Evolutionary conservation across 2,888 invertebrate genomes (phyloP).

Genomic region (Eustalomyia histrio): DNA sequence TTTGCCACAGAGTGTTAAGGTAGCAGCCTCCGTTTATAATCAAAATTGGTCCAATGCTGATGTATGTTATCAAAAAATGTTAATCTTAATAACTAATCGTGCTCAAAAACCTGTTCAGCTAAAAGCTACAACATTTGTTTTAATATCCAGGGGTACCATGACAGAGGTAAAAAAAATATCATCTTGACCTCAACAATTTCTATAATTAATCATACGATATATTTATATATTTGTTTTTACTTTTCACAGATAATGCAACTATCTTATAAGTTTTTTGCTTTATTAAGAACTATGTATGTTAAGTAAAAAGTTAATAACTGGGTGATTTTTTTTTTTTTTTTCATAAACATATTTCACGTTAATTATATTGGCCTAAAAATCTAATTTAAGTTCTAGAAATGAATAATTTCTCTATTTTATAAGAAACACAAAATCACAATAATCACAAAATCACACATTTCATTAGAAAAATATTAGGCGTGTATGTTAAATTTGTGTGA

Average conservation of each 20-base stretch:
- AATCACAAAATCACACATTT: too few species aligned
- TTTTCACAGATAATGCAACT: constrained; percentile 71
- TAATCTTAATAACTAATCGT: constrained; percentile 70
- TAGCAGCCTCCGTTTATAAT: constrained; percentile 70
- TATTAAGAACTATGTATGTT: constrained; percentile 73
- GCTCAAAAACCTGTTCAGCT: constrained; percentile 70
- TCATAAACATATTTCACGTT: too few species aligned
- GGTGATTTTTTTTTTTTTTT: too few species aligned
- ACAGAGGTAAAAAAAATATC: constrained; percentile 68
- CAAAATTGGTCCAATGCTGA: constrained; percentile 72
- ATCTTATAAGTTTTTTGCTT: constrained; percentile 75
- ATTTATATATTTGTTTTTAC: background rate
- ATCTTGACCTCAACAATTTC: too few species aligned
- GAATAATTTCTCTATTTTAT: too few species aligned
- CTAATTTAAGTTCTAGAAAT: too few species aligned
- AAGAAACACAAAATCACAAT: too few species aligned
- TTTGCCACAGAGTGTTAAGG: constrained; percentile 65
- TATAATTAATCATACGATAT: background rate
- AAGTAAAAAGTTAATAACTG: background rate
- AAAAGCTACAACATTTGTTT: constrained; percentile 71
- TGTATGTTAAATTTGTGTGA: too few species aligned
- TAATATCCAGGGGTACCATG: constrained; percentile 71
- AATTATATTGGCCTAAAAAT: too few species aligned
- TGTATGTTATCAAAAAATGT: constrained; percentile 69
- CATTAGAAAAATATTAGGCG: too few species aligned